Conservation (phyloP, 2,888 invertebrate genomes). For the Adelphocoris suturalis region DNA sequence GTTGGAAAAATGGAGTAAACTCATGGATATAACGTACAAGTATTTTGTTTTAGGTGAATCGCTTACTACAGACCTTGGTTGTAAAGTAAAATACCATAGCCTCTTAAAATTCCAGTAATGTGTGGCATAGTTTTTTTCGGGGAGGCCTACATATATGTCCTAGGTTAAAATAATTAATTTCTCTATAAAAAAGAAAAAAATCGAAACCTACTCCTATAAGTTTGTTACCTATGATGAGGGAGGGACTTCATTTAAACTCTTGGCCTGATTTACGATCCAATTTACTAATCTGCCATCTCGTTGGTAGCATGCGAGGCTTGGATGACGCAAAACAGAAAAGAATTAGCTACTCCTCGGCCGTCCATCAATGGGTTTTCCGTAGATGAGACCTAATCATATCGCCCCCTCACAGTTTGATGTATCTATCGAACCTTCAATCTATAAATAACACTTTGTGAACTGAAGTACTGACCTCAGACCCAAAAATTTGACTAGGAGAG, state of each 20-base stretch:
- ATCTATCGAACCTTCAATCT: neutral
- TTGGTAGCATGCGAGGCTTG: neutral
- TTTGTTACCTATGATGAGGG: neutral
- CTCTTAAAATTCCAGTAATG: no score
- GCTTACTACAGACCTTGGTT: no score
- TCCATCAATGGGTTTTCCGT: neutral
- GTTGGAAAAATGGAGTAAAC: no score
- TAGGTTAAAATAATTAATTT: no score
- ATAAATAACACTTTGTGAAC: neutral
- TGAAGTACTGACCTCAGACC: no score
- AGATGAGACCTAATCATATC: neutral
- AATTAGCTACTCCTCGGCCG: neutral
- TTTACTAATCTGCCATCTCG: constrained; percentile 29
- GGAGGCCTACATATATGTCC: no score
- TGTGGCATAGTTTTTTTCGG: no score
- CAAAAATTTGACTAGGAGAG: no score
- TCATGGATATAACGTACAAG: no score
- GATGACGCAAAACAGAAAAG: constrained; percentile 38
- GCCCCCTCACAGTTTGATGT: neutral
- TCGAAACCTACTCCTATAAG: neutral
- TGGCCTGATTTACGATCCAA: constrained; percentile 13
- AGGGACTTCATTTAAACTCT: neutral
- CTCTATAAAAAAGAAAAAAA: no score
- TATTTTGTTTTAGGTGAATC: no score
- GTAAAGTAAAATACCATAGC: no score